Conservation (phyloP, 2,797 vertebrate genomes). For the Arctocebus calabarensis region DNA sequence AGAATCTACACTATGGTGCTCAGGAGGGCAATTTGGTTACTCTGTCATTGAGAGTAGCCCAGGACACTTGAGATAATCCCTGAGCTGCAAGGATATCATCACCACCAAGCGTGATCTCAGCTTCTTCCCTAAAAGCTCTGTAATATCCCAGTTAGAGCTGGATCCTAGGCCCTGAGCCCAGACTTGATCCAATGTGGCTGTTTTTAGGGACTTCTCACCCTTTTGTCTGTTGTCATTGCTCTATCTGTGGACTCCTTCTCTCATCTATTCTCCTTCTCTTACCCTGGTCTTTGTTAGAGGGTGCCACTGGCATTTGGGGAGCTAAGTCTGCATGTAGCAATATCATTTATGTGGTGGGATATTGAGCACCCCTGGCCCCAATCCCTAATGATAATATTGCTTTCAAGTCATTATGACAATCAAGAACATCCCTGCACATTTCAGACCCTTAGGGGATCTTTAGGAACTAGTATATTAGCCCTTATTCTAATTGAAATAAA, state of each 20-base stretch:
- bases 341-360: not conserved
- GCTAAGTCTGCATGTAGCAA: not conserved
- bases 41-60: not conserved
- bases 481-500: conserved; percentile 33
- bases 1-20: not conserved
- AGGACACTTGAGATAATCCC: not conserved
- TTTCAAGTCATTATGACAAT: not conserved
- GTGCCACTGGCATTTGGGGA: not conserved
- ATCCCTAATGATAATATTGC: not conserved
- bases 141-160: not conserved
- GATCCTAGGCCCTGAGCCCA: not conserved
- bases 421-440: not conserved
- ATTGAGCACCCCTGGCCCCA: not conserved
- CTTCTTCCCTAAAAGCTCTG: not conserved
- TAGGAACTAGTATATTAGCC: conserved; percentile 22
- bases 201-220: not conserved
- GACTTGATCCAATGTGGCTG: not conserved
- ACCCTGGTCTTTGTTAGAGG: conserved; percentile 1
- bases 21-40: not conserved
- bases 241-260: not conserved
- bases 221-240: conserved; percentile 15
- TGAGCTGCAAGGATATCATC: not conserved
- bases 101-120: not conserved
- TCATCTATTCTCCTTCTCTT: not conserved
- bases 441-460: conserved; percentile 26